phyloP scores from a whole-genome alignment of 2,888 invertebrate species.

The Drosophila yooni region DNA sequence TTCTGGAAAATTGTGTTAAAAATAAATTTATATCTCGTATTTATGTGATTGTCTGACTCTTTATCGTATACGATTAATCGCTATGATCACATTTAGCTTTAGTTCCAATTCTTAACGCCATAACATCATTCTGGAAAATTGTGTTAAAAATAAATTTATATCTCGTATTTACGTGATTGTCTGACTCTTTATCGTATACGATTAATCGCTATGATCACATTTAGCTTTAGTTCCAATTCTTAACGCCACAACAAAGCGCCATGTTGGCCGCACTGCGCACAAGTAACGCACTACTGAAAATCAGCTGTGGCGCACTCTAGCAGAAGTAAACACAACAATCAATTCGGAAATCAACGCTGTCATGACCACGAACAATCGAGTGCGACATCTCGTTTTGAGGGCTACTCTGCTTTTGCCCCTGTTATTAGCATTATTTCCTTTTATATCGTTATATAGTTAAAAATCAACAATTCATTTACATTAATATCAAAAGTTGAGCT shows the following conservation, averaged over 20 bases:
- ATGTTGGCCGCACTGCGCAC: not conserved
- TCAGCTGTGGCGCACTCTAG: constrained; percentile 21
- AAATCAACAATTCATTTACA: not conserved
- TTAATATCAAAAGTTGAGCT: no score
- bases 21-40: not conserved
- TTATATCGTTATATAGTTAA: not conserved
- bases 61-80: constrained; percentile 5
- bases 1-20: not conserved
- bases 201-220: constrained; percentile 1
- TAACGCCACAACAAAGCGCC: constrained; percentile 11
- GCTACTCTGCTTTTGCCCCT: not conserved
- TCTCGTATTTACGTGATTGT: not conserved
- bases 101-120: constrained; percentile 1
- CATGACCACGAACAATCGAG: not conserved
- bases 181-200: constrained; percentile 1
- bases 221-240: not conserved
- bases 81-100: not conserved
- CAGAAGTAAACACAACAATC: not conserved
- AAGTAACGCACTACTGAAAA: not conserved
- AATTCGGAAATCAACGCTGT: not conserved
- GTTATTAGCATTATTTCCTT: not conserved
- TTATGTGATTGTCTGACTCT: not conserved
- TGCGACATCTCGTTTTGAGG: not conserved
- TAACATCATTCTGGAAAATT: not conserved
- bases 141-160: not conserved